Percentiles rank a stretch among this genome's conserved stretches.
Evolutionary conservation across 2,888 invertebrate species (phyloP).

Genomic region (Cyclophora albipunctata): DNA sequence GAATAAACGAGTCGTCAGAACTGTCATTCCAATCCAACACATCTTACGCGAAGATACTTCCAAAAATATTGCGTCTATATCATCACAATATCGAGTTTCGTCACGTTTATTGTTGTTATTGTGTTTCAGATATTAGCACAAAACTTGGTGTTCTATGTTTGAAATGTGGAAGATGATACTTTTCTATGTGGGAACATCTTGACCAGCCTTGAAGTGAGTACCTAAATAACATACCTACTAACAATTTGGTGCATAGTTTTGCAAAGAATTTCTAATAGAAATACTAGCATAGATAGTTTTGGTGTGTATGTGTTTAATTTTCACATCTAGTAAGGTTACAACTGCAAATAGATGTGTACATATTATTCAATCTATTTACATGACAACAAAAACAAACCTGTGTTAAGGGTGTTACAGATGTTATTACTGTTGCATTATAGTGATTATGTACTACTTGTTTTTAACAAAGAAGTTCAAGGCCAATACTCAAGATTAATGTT

Average conservation of each 20-base stretch:
- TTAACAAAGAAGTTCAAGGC: too few species aligned
- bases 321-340: too few species aligned
- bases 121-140: slow-evolving; percentile 42
- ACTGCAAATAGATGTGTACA: too few species aligned
- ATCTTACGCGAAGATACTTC: slow-evolving; percentile 35
- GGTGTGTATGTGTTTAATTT: too few species aligned
- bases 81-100: slow-evolving; percentile 2
- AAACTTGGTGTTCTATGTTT: slow-evolving; percentile 33
- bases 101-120: slow-evolving; percentile 11
- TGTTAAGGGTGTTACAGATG: too few species aligned
- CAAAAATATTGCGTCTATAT: slow-evolving; percentile 21
- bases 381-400: too few species aligned
- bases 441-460: too few species aligned
- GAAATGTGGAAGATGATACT: slow-evolving; percentile 59
- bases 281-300: too few species aligned
- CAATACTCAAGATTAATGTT: too few species aligned
- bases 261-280: slow-evolving; percentile 2
- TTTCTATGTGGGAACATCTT: slow-evolving; percentile 64
- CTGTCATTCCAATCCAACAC: slow-evolving; percentile 60
- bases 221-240: slow-evolving; percentile 14
- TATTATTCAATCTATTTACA: too few species aligned
- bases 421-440: too few species aligned
- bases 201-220: slow-evolving; percentile 74
- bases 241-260: slow-evolving; percentile 24
- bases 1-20: slow-evolving; percentile 48